Percentiles rank a stretch among this genome's conserved stretches.
Conservation (phyloP, 2,888 invertebrate species). For the Noctua fimbriata region DNA sequence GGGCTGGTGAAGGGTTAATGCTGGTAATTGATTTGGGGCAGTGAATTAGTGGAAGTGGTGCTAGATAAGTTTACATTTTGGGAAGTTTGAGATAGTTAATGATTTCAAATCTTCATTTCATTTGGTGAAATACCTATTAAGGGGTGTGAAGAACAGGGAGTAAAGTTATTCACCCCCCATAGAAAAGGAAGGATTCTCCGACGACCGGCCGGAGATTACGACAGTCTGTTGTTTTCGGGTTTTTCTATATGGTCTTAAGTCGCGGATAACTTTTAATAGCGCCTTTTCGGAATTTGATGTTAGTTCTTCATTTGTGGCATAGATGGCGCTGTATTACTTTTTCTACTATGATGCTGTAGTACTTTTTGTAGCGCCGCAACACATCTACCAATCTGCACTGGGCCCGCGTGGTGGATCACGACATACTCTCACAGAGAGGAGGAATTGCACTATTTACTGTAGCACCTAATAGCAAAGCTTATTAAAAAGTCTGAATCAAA, state of each 20-base stretch:
- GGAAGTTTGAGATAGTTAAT: not conserved
- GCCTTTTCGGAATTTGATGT: too few relatives aligned
- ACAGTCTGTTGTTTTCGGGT: too few relatives aligned
- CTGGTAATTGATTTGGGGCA: constrained; percentile 29
- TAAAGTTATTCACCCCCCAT: not conserved
- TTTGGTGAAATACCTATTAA: not conserved
- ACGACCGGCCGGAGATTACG: too few relatives aligned
- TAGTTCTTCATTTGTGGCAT: too few relatives aligned
- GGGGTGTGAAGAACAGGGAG: not conserved
- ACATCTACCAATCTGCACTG: not conserved
- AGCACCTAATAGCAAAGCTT: not conserved
- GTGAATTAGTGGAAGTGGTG: not conserved
- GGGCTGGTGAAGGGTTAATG: constrained; percentile 7
- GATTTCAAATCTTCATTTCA: not conserved
- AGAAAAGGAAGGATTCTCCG: not conserved
- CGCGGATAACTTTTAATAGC: too few relatives aligned
- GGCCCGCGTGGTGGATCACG: not conserved
- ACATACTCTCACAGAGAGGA: not conserved
- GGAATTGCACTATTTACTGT: too few relatives aligned
- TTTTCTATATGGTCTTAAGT: too few relatives aligned
- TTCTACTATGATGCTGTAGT: too few relatives aligned
- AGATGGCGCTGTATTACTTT: too few relatives aligned
- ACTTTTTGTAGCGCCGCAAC: too few relatives aligned
- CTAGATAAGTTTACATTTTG: not conserved
- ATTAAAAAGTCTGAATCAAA: not conserved